Evolutionary conservation across 2,797 vertebrate genomes (phyloP).

Genomic region (Esox masquinongy): DNA sequence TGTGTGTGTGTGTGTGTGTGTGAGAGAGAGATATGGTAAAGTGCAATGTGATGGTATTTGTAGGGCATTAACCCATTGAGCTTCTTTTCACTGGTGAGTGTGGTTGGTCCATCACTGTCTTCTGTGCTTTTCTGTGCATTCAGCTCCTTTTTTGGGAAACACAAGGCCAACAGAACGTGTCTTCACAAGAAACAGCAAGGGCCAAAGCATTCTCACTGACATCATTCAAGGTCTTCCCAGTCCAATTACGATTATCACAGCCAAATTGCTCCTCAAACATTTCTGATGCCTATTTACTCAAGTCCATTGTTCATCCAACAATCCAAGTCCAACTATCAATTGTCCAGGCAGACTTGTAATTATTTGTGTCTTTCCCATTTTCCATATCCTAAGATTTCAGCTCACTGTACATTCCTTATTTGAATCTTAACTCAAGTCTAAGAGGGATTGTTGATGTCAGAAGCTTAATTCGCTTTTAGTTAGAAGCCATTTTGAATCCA

Average conservation of each 20-base stretch:
- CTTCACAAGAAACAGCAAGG: constrained; percentile 43
- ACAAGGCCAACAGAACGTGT: constrained; percentile 53
- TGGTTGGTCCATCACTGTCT: constrained; percentile 26
- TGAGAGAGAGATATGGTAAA: constrained; percentile 48
- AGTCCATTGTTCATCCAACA: constrained; percentile 5
- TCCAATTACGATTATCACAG: constrained; percentile 20
- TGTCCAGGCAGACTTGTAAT: not conserved
- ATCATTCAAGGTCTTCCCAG: constrained; percentile 14
- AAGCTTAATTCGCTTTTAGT: constrained; percentile 23
- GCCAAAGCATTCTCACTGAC: constrained; percentile 54
- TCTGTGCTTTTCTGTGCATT: constrained; percentile 61
- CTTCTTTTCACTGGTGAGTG: constrained; percentile 19
- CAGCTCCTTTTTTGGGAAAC: not conserved
- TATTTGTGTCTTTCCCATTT: not conserved
- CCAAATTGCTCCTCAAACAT: not conserved
- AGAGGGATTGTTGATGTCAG: constrained; percentile 66
- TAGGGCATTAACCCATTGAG: not conserved
- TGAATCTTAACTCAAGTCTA: constrained; percentile 44
- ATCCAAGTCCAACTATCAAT: not conserved
- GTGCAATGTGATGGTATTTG: constrained; percentile 67
- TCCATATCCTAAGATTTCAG: not conserved
- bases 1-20: not conserved
- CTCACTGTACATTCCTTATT: not conserved
- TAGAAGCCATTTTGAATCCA: constrained; percentile 20
- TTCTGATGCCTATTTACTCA: not conserved